Conservation (phyloP, 92 coral and sea anemone species). For the Bergia sp. region DNA sequence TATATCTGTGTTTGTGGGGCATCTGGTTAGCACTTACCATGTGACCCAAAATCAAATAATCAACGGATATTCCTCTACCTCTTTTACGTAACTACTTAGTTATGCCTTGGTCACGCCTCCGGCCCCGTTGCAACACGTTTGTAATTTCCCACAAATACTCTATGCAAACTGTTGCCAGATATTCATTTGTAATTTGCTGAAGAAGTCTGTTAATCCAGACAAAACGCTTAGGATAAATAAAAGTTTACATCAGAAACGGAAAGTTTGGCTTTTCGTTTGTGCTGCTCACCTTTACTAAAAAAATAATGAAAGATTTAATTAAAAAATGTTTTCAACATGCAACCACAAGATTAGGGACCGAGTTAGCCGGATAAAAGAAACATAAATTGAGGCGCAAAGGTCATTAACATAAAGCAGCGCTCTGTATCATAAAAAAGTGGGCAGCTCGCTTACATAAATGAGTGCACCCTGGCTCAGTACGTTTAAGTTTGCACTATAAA, state of each 20-base stretch:
- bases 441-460: background rate
- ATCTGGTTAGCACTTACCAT: background rate
- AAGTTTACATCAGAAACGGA: too few species aligned
- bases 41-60: too few species aligned
- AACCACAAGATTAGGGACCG: background rate
- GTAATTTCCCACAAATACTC: slow-evolving; percentile 7
- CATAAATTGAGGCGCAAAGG: background rate
- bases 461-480: background rate
- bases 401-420: background rate
- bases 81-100: background rate
- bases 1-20: background rate
- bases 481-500: too few species aligned
- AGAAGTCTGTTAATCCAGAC: too few species aligned
- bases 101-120: background rate
- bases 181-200: too few species aligned
- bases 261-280: background rate
- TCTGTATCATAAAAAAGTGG: background rate
- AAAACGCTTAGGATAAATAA: too few species aligned
- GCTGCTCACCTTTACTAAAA: background rate
- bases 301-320: background rate
- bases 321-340: slow-evolving; percentile 1
- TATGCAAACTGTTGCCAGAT: background rate
- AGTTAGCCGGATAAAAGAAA: background rate
- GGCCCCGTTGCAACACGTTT: slow-evolving; percentile 1
- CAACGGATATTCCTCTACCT: background rate